Evolutionary conservation across 2,888 invertebrate genomes (phyloP).

Genomic region (Diachrysia chrysitis): DNA sequence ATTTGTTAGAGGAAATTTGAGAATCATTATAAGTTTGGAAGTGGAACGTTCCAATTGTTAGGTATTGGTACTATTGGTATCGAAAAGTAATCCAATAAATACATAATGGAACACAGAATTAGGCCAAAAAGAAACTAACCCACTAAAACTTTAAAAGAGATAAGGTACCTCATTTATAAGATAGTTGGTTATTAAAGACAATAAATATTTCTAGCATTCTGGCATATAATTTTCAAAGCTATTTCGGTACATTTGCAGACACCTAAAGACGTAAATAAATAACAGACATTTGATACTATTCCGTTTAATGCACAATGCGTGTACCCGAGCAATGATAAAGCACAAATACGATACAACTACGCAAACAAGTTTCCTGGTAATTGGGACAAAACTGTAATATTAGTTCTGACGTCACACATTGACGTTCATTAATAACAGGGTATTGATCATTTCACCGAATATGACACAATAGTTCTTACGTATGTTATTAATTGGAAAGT

Average conservation of each 20-base stretch:
- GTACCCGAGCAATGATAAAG: slow-evolving; percentile 15
- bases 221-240: no score
- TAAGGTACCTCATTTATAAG: no score
- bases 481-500: background rate
- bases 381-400: slow-evolving; percentile 41
- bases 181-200: no score
- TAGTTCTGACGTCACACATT: slow-evolving; percentile 33
- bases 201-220: no score
- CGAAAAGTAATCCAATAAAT: background rate
- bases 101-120: background rate
- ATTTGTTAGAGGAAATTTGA: background rate
- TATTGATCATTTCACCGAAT: slow-evolving; percentile 10
- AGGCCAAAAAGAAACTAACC: background rate
- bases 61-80: background rate
- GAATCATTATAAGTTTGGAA: background rate
- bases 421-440: slow-evolving; percentile 17
- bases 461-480: background rate
- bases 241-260: background rate
- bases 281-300: background rate
- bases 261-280: slow-evolving; percentile 1
- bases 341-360: slow-evolving; percentile 23
- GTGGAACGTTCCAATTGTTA: background rate
- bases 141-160: no score
- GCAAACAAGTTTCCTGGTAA: slow-evolving; percentile 37
- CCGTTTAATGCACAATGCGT: slow-evolving; percentile 7